Evolutionary conservation across 2,113 vertebrate species (phyloP), one percentile per base, ranked within the genome.

Genomic region (Pangasianodon gigas): DNA sequence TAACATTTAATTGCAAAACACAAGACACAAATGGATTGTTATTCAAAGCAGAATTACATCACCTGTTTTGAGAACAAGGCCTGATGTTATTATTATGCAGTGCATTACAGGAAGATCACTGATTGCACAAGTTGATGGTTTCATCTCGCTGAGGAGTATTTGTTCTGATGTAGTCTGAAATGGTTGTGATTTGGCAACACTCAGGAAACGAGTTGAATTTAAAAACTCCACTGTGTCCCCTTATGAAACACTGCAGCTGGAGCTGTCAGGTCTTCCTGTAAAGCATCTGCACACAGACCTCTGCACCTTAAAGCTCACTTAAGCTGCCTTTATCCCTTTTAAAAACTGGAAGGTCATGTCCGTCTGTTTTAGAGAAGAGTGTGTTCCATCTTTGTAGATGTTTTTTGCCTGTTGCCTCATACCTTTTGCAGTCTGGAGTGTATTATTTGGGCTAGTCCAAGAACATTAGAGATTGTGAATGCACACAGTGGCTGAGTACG

Each of bases 201-300:
- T 10, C 41, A 82, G 51, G 29, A 75, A 85, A 62, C 9, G 2
- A 37, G 24, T 69, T 48, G 74, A 29, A 88, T 65, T 77, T 56
- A 89, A 71, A 54, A 71, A 51, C 44, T 75, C 65, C 37, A 5
- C 44, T 46, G 75, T 62, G 62, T 65, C 69, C 29, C 7, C 8
- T 86, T 69, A 82, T 56, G 79, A 62, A 86, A 79, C 52, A 37
- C 46, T 18, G 52, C 71, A 81, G 88, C 88, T 87, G 80, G 2
- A 87, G 67, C 26, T 51, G 75, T 54, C 14, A 7, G 51, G 13
- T 32, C 41, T 77, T 60, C 52, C 37, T 46, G 29, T 32, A 74
- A 75, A 86, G n/a, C 85, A 86, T 54, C 16, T 37, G 85, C 26
- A 41, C 56, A 18, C 13, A 41, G 58, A 81, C 44, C 18, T 81